Evolutionary conservation across 92 coral and sea anemone genomes (phyloP).

Genomic region (Epizoanthus scotinus): DNA sequence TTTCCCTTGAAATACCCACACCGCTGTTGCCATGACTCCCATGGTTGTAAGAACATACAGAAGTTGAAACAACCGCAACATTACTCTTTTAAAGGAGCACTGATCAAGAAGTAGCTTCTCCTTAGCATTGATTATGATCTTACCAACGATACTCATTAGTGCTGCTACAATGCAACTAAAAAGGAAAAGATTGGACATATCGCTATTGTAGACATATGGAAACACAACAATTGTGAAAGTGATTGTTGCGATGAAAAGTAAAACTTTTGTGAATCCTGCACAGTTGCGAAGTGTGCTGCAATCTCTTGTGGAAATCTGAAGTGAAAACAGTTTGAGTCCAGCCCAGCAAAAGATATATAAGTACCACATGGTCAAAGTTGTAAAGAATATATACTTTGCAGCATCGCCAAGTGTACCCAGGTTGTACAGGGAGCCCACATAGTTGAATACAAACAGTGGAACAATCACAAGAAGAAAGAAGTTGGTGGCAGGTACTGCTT

Average conservation of each 20-base stretch:
- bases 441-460: constrained; percentile 82
- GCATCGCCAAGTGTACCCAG: background rate
- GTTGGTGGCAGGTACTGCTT: constrained; percentile 69
- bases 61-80: constrained; percentile 64
- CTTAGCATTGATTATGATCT: constrained; percentile 49
- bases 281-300: constrained; percentile 44
- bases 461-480: constrained; percentile 77
- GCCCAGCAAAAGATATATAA: constrained; percentile 74
- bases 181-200: constrained; percentile 77
- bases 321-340: constrained; percentile 53
- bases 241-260: constrained; percentile 45
- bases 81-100: constrained; percentile 36
- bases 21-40: constrained; percentile 59
- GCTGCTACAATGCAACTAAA: constrained; percentile 71
- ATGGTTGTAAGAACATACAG: constrained; percentile 63
- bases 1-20: constrained; percentile 67
- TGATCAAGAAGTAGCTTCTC: constrained; percentile 30
- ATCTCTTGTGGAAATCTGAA: constrained; percentile 36
- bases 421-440: constrained; percentile 73
- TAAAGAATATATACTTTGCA: constrained; percentile 48
- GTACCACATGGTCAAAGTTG: constrained; percentile 60
- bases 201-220: constrained; percentile 47
- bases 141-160: constrained; percentile 62
- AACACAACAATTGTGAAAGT: constrained; percentile 44
- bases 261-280: constrained; percentile 52